Conservation (phyloP, 2,888 invertebrate genomes). For the Ecdyonurus torrentis region DNA sequence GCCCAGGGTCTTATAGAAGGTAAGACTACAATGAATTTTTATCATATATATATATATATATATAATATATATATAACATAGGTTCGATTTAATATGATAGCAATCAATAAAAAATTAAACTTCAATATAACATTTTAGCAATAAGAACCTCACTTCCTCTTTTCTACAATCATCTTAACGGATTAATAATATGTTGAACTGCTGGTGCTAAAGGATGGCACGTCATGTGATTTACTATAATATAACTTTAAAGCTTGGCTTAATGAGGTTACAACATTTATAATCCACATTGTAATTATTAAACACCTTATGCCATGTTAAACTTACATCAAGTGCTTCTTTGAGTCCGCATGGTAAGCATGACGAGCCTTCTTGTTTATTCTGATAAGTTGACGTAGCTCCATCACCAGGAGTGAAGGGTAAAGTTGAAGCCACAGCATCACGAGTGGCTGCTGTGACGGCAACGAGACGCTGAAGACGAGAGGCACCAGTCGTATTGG, state of each 20-base stretch:
- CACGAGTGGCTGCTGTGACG: constrained; percentile 24
- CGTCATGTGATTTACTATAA: background rate
- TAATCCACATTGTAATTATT: background rate
- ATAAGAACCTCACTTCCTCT: too few species aligned
- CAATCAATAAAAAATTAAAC: too few species aligned
- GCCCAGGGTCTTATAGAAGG: too few species aligned
- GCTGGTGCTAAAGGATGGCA: background rate
- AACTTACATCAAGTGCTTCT: constrained; percentile 19
- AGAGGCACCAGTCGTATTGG: constrained; percentile 26
- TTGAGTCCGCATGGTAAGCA: constrained; percentile 32
- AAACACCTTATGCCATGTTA: too few species aligned
- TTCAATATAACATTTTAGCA: too few species aligned
- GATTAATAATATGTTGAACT: too few species aligned
- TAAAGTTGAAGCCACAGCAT: constrained; percentile 29
- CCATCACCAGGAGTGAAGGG: constrained; percentile 35
- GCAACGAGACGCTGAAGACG: constrained; percentile 20
- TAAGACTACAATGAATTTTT: too few species aligned
- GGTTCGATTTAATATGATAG: too few species aligned
- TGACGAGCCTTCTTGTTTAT: constrained; percentile 1
- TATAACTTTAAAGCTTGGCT: too few species aligned
- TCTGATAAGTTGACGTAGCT: constrained; percentile 23
- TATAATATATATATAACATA: too few species aligned
- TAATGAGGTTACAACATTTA: constrained; percentile 2
- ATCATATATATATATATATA: too few species aligned
- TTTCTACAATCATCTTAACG: too few species aligned